Evolutionary conservation across 2,797 vertebrate genomes (phyloP).

Genomic region (Hydrophis major): DNA sequence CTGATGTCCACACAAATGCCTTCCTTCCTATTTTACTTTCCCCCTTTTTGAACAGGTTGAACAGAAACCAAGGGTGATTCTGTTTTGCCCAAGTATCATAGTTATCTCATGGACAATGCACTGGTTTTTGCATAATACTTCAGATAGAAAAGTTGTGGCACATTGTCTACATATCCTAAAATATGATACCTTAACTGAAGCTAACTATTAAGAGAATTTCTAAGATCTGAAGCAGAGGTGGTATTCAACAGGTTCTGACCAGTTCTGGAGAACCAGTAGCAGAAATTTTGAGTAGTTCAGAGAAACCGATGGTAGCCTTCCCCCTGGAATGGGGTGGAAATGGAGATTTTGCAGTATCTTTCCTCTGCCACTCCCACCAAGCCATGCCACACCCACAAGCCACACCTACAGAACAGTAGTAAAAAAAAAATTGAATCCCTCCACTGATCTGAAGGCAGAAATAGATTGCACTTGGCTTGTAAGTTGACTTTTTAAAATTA

Average conservation of each 20-base stretch:
- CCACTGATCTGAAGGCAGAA: conserved; percentile 9
- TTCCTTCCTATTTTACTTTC: background rate
- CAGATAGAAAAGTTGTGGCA: background rate
- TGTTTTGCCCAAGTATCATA: conserved; percentile 21
- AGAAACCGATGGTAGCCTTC: too few species aligned
- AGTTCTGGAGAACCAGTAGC: too few species aligned
- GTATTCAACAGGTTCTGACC: too few species aligned
- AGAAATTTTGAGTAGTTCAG: too few species aligned
- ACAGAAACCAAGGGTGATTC: background rate
- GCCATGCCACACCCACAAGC: too few species aligned
- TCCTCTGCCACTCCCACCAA: too few species aligned
- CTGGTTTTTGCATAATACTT: background rate
- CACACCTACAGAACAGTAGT: too few species aligned
- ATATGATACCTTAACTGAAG: background rate
- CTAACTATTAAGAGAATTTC: conserved; percentile 22
- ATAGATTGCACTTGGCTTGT: conserved; percentile 32
- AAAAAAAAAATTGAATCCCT: too few species aligned
- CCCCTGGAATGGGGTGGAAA: too few species aligned
- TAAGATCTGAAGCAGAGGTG: background rate
- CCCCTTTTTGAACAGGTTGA: background rate
- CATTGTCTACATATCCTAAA: conserved; percentile 7
- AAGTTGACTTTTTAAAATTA: conserved; percentile 2
- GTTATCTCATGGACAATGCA: conserved; percentile 1
- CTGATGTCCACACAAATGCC: background rate
- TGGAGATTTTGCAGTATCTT: too few species aligned